Base-by-base conservation (phyloP, 1,140 invertebrate genomes). In the Amyelois transitella region DNA sequence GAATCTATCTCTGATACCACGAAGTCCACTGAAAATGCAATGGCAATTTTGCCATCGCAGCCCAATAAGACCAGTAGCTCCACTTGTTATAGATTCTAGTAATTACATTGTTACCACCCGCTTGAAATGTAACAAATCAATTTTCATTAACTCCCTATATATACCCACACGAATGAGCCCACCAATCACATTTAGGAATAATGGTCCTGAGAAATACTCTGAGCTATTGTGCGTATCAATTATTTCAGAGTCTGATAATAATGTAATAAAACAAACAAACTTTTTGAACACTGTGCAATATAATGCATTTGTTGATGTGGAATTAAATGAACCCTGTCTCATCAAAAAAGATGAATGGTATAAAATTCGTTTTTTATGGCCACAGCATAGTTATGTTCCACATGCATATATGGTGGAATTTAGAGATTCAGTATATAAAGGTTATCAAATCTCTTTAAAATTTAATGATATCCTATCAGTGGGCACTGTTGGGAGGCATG, bases 311-410 rank as follows among this genome's bases (percentile, higher is more conserved):
- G 66, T 86, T 53, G 75, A 81, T 58, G 75, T 89, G 24, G 72
- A 86, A 51, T 72, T 89, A 21, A 60, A 58, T 28, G 71, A 88
- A 55, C 81, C 82, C 28, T 75, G 77, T 45, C 77, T 86, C 44
- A 64, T 89, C 8, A 78, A 82, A 60, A 83, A 82, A 59, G 71
- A 86, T 54, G 64, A 78, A 32, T 88, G 84, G 86, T 88, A 88
- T 55, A 81, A 73, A 67, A 79, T 89, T 43, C 71, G 61, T 53
- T 86, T 89, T 64, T 55, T 64, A 12, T 89, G 88, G 88, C 81
- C 78, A 22, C 53, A 69, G 32, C 72, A 73, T 55, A 70, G 63
- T 53, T 75, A 62, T 52, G 64, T 67, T 45, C 60, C 72, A 44
- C 76, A 78, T 64, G 73, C 70, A 51, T 89, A 88, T 71, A 67